Evolutionary conservation across 2,888 invertebrate genomes (phyloP), one percentile per base, ranked within the genome.

Genomic region (Ophonus ardosiacus): DNA sequence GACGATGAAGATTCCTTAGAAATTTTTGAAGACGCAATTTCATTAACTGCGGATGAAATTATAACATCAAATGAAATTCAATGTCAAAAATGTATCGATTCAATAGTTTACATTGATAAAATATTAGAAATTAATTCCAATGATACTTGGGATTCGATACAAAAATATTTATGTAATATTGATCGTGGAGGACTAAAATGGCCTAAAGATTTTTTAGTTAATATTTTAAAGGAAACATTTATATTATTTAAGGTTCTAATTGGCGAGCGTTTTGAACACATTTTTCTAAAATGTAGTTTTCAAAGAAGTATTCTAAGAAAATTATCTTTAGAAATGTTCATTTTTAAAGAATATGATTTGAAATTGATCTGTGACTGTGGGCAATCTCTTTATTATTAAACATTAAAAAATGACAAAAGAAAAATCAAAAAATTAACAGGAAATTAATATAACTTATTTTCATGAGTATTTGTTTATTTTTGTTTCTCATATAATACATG

Each of bases 141-240:
- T 57, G 56, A 57, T 57, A 57, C 56, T 10, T 57, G 56, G 5
- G 56, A 57, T 57, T 57, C 13, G 13, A 57, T 57, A 7, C 6
- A 57, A 57, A 57, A 57, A 57, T 57, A 57, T 57, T 5, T 57
- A n/a, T 57, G 7, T 57, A 57, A 15, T 15, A 57, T 57, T 57
- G 56, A 57, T 57, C 56, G 56, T 7, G 56, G 56, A n/a, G 56
- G 56, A 57, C 13, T 57, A 57, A 57, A 57, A 57, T 57, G 56
- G 56, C 56, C 7, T 57, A 57, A 57, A 57, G 56, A 57, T 7
- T 57, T 7, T 15, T 4, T 57, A 7, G 13, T 57, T n/a, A 57
- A 57, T 13, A 57, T 57, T 7, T 57, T 57, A n/a, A 15, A n/a
- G 15, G 56, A 57, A 57, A 57, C 13, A 57, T 57, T 57, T 7